Conservation (phyloP, 2,888 invertebrate species). For the Drosophila acutilabella region DNA sequence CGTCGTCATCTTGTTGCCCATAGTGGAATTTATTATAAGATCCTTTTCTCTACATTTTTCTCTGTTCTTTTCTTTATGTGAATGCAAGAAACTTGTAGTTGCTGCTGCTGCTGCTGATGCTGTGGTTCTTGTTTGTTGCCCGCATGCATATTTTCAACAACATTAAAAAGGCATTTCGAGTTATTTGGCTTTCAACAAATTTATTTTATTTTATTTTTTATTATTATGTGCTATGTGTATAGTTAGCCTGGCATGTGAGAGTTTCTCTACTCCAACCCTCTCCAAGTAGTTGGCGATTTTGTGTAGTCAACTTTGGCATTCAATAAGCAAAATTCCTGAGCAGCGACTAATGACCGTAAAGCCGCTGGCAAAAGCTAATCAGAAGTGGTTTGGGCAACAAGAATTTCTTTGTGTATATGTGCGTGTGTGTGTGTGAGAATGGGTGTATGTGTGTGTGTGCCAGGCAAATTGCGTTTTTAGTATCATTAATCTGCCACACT, state of each 20-base stretch:
- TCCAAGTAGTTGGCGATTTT: constrained; percentile 61
- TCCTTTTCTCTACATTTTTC: constrained; percentile 56
- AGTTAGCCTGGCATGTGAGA: constrained; percentile 51
- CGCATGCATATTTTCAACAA: constrained; percentile 70
- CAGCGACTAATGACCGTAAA: constrained; percentile 73
- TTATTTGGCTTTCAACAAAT: constrained; percentile 62
- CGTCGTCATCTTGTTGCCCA: constrained; percentile 69
- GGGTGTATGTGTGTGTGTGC: constrained; percentile 28
- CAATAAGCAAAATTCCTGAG: constrained; percentile 73
- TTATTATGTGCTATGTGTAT: constrained; percentile 64
- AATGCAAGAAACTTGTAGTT: constrained; percentile 62
- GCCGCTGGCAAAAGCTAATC: constrained; percentile 72
- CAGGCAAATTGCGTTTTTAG: constrained; percentile 66
- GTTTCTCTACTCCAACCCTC: not conserved
- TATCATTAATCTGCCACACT: constrained; percentile 77
- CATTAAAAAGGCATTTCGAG: constrained; percentile 77
- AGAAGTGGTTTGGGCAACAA: constrained; percentile 48
- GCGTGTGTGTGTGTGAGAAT: constrained; percentile 24
- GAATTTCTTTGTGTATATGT: constrained; percentile 20
- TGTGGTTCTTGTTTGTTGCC: constrained; percentile 13
- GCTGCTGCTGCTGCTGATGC: constrained; percentile 15
- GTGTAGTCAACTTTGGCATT: constrained; percentile 67
- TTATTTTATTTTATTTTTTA: constrained; percentile 18
- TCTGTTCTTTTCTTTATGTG: constrained; percentile 52
- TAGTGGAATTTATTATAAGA: constrained; percentile 80